phyloP scores from a whole-genome alignment of 2,888 invertebrate genomes.

The Patella ulyssiponensis region DNA sequence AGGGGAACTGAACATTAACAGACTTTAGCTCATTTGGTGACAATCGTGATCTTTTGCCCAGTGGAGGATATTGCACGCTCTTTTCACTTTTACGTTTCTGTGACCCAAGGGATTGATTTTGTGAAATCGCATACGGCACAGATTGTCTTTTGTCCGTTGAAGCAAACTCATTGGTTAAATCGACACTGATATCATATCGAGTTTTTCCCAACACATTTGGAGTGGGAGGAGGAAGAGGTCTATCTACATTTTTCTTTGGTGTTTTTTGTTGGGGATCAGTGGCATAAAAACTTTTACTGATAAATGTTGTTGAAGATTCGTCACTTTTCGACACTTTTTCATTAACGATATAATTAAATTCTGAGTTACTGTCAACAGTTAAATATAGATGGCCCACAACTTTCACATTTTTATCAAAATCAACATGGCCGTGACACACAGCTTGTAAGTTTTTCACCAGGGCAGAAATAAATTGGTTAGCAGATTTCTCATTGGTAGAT shows the following conservation, averaged over 20 bases:
- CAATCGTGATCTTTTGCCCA: too few species aligned
- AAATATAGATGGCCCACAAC: background rate
- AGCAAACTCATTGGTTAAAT: too few species aligned
- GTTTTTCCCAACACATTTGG: background rate
- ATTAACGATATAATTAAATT: background rate
- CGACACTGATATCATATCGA: background rate
- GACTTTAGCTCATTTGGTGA: too few species aligned
- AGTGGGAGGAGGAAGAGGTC: background rate
- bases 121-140: too few species aligned
- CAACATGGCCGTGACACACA: background rate
- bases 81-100: too few species aligned
- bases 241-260: slow-evolving; percentile 1
- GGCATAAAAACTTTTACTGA: slow-evolving; percentile 8
- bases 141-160: too few species aligned
- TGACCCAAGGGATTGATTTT: too few species aligned
- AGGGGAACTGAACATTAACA: too few species aligned
- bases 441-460: slow-evolving; percentile 2
- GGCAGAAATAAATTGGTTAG: background rate
- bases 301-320: slow-evolving; percentile 8
- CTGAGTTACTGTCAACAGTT: background rate
- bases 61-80: too few species aligned
- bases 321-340: slow-evolving; percentile 10
- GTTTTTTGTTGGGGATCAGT: slow-evolving; percentile 10
- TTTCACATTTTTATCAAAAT: slow-evolving; percentile 7
- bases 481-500: background rate